Base-by-base conservation (phyloP, 2,888 invertebrate species). In the Leucophenga montana region DNA sequence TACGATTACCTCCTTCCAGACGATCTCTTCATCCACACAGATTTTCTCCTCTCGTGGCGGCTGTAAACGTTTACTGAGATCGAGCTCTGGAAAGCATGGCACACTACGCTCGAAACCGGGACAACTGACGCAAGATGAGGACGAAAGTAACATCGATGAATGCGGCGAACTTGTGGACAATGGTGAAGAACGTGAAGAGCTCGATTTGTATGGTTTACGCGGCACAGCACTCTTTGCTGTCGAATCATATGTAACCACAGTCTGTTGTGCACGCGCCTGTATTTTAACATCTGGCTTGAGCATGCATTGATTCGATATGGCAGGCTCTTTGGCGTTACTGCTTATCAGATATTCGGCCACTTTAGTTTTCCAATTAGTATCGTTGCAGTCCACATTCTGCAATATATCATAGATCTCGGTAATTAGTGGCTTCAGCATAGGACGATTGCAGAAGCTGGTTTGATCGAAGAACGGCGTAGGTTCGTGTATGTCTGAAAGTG, bases 401-500 rank as follows among this genome's bases (percentile, higher is more conserved):
- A 80, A 9, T 1, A 86, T 78, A 16, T 79, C 77, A 57, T 83
- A 84, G 13, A 85, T 74, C 69, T 83, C 78, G 6, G 54, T 54
- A 1, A 86, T 54, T 3, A 85, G 39, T 0, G 84, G 79, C 61
- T 78, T 73, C 0, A 81, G 57, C 69, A 86, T 74, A 0, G 85
- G 77, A 33, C 82, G 79, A 20, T 74, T 75, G 31, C 75, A 66
- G 68, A 85, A 85, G 22, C 73, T 76, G 3, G 70, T 70, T 3
- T 65, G 59, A 14, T 85, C 78, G 48, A 82, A 80, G 0, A 90
- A 86, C 5, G 92, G 88, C 3, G 95, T 86, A 0, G 95, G 95
- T 72, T 96, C 96, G 66, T 94, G 90, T 68, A 94, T 91, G 90
- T 93, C 95, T 95, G 87, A 71, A 84, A n/a, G 13, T 13, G n/a